Conservation (phyloP, 2,888 invertebrate genomes). For the Epirrhoe tristata region DNA sequence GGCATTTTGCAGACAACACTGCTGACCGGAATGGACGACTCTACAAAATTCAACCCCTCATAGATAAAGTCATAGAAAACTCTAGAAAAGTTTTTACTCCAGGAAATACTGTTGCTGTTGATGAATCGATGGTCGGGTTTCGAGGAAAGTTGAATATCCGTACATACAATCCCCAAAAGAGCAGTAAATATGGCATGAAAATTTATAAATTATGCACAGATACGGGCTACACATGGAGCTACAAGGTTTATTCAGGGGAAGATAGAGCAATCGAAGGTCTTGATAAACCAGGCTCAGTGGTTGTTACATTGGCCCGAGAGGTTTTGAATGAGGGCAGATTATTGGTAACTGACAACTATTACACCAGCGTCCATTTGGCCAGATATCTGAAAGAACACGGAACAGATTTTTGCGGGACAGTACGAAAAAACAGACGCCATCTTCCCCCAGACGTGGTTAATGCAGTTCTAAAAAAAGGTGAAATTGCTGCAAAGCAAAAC, state of each 20-base stretch:
- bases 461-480: slow-evolving; percentile 19
- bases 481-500: slow-evolving; percentile 26
- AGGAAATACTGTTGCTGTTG: slow-evolving; percentile 33
- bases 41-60: slow-evolving; percentile 39
- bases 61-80: slow-evolving; percentile 33
- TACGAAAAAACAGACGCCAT: slow-evolving; percentile 28
- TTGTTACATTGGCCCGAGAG: slow-evolving; percentile 19
- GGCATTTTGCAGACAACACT: slow-evolving; percentile 36
- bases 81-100: slow-evolving; percentile 34
- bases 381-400: slow-evolving; percentile 30
- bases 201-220: slow-evolving; percentile 38
- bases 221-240: slow-evolving; percentile 35
- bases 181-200: slow-evolving; percentile 36
- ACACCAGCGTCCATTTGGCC: slow-evolving; percentile 30
- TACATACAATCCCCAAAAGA: slow-evolving; percentile 30
- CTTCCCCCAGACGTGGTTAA: slow-evolving; percentile 25
- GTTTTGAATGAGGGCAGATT: slow-evolving; percentile 35
- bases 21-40: slow-evolving; percentile 28
- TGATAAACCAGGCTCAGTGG: slow-evolving; percentile 34
- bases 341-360: slow-evolving; percentile 33
- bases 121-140: slow-evolving; percentile 37
- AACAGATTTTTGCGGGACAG: slow-evolving; percentile 34
- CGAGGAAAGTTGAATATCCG: slow-evolving; percentile 28
- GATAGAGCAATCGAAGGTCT: slow-evolving; percentile 22
- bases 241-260: slow-evolving; percentile 34